Base-by-base conservation (phyloP, 2,113 vertebrate genomes). In the Formicarius rufipectus region DNA sequence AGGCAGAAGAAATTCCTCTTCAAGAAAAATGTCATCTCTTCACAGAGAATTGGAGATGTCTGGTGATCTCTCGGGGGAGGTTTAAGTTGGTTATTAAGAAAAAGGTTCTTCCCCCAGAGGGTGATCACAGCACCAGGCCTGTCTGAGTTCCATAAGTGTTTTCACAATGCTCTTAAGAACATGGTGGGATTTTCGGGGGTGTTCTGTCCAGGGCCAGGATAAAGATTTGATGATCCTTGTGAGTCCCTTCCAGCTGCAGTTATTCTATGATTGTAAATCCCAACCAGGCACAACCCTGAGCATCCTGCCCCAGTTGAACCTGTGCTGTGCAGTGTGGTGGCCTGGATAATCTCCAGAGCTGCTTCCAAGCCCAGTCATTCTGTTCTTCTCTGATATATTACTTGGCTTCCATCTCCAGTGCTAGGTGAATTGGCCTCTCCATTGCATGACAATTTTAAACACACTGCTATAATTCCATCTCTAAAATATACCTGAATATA, bases 321-420 rank as follows among this genome's bases (percentile, higher is more conserved):
- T 86, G 35, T 0, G 1, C 58, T 85, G 50, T 59, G n/a, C 35
- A 44, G 17, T 0, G 0, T 66, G 22, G 20, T 44, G 16, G 17
- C 47, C 63, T 39, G 27, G 22, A 28, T 1, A 1, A 22, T 64
- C 37, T 91, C 71, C 49, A 53, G 15, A 76, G n/a, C 11, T 16
- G 19, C 39, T 81, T 56, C 49, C 42, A 63, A 22, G 6, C 9
- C 35, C 35, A 58, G 14, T 9, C 14, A 9, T 53, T 52, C 52
- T n/a, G 50, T 62, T 24, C 28, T 88, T 49, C 44, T 59, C 8
- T 53, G 64, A 44, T 35, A 13, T 60, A 17, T 27, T 75, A 19
- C 37, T 30, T 62, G 7, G 6, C 17, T n/a, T 62, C 8, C n/a
- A 5, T 39, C 31, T 77, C 16, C 12, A 39, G 21, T 6, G 7